A percentile compares a stretch with the other conserved stretches of the same genome.
phyloP scores from a whole-genome alignment of 2,113 vertebrate species.

The Catharus minimus region DNA sequence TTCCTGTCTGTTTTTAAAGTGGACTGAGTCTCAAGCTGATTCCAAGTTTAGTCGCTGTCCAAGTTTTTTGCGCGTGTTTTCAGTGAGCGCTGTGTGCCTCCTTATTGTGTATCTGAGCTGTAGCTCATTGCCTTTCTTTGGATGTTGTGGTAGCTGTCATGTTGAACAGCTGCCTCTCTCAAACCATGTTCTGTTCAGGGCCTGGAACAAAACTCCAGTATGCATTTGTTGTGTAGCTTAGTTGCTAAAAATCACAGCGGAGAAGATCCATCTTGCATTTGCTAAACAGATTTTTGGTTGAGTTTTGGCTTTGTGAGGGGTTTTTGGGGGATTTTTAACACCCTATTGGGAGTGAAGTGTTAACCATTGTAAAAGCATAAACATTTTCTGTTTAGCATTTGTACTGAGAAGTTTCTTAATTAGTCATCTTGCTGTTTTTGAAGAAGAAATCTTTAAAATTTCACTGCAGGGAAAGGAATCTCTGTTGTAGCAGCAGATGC shows the following conservation, averaged over 20 bases:
- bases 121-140: not conserved
- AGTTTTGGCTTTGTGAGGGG: not conserved
- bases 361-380: conserved; percentile 10
- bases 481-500: conserved; percentile 12
- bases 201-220: not conserved
- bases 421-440: conserved; percentile 29
- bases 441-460: conserved; percentile 24
- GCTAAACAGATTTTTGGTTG: not conserved
- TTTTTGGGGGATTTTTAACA: not conserved
- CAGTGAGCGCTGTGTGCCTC: not conserved
- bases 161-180: conserved; percentile 2
- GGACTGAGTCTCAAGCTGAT: not conserved
- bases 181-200: not conserved
- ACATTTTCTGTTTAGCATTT: conserved; percentile 14
- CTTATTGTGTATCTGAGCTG: not conserved
- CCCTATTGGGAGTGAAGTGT: not conserved
- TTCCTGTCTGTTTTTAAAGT: not conserved
- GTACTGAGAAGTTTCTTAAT: conserved; percentile 18
- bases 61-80: not conserved
- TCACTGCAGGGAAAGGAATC: conserved; percentile 16
- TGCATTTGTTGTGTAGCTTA: conserved; percentile 22
- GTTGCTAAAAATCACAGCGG: conserved; percentile 15
- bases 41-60: not conserved
- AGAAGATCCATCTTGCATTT: not conserved
- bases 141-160: not conserved